Base-by-base conservation (phyloP, 2,113 vertebrate species). In the Euleptes europaea region DNA sequence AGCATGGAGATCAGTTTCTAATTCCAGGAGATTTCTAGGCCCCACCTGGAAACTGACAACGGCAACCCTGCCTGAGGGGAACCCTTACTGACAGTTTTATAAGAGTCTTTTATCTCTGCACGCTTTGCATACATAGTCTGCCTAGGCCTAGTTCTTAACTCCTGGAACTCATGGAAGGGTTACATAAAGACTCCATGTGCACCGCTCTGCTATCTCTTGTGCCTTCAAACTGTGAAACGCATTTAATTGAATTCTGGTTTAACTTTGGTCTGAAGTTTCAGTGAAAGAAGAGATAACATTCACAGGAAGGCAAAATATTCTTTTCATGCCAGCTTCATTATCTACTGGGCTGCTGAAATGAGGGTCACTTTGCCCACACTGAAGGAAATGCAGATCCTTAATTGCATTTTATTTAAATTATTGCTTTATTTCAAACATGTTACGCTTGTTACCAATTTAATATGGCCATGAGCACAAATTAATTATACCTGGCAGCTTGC, bases 401-500 rank as follows among this genome's bases (percentile, higher is more conserved):
- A 94, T 90, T 94, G 90, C 89, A 80, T 93, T 94, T 93, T 93
- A 84, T 88, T 92, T 76, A 67, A 94, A 92, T 94, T 92, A 91
- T 90, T 94, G 92, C 88, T 91, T 94, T 94, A 90, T 94, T 95
- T 93, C 84, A 91, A 94, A 88, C 92, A 89, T 88, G 90, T 91
- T 94, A 93, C 87, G 91, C 90, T 94, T 93, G 83, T 94, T 95
- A 93, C 88, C 84, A 80, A 86, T 94, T 93, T 92, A 93, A 93
- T 90, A 89, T 92, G 72, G 70, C 94, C 92, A 79, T 84, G 82
- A 93, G 91, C 90, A 93, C 69, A 91, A 84, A 91, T 88, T 94
- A 94, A 95, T 94, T 93, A 92, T 86, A 93, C 89, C 90, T 94
- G 87, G 88, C 73, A n/a, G 89, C 86, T 87, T 84, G 88, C 65